Evolutionary conservation across 53 echinoderm and acorn worm species (phyloP), one percentile per base, ranked within the genome.

Genomic region (Apostichopus leukothele): DNA sequence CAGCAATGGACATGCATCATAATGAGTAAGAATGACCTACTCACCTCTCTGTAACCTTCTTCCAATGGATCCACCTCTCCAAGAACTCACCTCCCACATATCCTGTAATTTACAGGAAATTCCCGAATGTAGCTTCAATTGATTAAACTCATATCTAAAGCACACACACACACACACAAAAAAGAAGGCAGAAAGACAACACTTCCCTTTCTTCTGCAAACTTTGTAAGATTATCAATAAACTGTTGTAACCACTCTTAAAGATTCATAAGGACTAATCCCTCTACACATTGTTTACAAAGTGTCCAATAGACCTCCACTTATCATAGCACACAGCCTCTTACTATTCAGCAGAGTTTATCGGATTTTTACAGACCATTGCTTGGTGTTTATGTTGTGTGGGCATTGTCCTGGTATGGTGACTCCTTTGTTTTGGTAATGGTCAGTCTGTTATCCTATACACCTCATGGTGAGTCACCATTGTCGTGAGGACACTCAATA

Each of bases 371-470:
- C 57, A 57, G 57, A 10, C 57, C 57, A 57, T 9, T 57, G 7
- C 57, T 9, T 10, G 10, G 57, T 57, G 57, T 71, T 54, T 55
- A 55, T 59, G 81, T 54, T 54, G 81, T 81, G 81, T 81, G 81
- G 54, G 81, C 81, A 81, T 55, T 81, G 81, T 81, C 52, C 19
- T 59, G 7, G 81, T 60, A n/a, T 7, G 51, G 81, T 54, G 19
- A 21, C 21, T 80, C 13, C 80, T 54, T 81, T 81, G 54, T 54
- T 81, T 81, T 81, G 21, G 59, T 18, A 22, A 18, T 81, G 81
- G 81, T 81, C 81, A 81, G 81, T 55, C 81, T 81, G 81, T 81
- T 81, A 53, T 81, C 21, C 7, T 53, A 81, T 59, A 81, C 81
- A 81, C 18, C 81, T 81, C 81, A 81, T 53, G 51, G 20, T 81